Evolutionary conservation across 2,888 invertebrate species (phyloP), one percentile per base, ranked within the genome.

Genomic region (Rotaria magnacalcarata): DNA sequence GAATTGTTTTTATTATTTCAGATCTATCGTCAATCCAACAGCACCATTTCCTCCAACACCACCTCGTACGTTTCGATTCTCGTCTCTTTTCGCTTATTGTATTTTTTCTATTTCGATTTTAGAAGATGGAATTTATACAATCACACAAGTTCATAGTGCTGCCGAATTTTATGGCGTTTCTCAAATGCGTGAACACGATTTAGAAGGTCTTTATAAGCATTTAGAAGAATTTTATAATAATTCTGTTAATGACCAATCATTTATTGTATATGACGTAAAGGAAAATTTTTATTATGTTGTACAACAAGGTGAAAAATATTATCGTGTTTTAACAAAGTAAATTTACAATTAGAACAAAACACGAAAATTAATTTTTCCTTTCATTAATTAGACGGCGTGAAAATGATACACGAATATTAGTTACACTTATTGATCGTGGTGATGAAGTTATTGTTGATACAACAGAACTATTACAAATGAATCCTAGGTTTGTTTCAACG

Each of bases 391-490:
- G 80, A 47, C 80, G 4, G 24, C 34, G 24, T 24, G 80, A 80
- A 24, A 24, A 8, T 43, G 47, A 47, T 47, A 34, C 80, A 47
- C 47, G 80, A 11, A 47, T 80, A 47, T n/a, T 14, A n/a, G 80
- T 80, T 80, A 43, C 47, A 47, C n/a, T 43, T 43, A 47, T 80
- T n/a, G 80, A 80, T 47, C 80, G 80, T 80, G 80, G 80, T 8
- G 80, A 80, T 47, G 80, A 80, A 80, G 8, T 80, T 80, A 24
- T 80, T 47, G 80, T 47, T 80, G 80, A 80, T 80, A 24, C 11
- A 24, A 47, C 80, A 80, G 80, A 80, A n/a, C 47, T 80, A 80
- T 80, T 80, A 47, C 3, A 21, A 80, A 21, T 47, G n/a, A 47
- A 43, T 10, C 14, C 24, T 19, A 2, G 3, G 21, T n/a, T 8